These are phyloP conservation scores for Irena cyanogastra DNA, from an alignment of 2,113 vertebrate species.

Conservation along the genomic window DNA sequence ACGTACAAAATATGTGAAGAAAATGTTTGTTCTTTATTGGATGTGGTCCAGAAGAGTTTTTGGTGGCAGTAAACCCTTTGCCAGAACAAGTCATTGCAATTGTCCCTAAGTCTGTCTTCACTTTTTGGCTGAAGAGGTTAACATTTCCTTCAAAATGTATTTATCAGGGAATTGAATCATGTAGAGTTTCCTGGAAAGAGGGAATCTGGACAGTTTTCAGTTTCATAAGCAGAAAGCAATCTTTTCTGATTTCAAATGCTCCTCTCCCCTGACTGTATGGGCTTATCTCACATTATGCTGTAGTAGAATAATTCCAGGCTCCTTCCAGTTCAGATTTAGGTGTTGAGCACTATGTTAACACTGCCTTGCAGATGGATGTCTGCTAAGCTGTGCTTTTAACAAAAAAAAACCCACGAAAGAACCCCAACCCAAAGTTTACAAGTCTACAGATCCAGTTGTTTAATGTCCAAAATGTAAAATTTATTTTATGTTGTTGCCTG, in stretches of 20 bases:
- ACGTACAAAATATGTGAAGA: not conserved
- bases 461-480: not conserved
- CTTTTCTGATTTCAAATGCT: not conserved
- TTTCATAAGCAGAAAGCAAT: not conserved
- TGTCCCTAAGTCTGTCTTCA: not conserved
- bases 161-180: not conserved
- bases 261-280: not conserved
- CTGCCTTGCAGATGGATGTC: not conserved
- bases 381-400: not conserved
- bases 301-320: not conserved
- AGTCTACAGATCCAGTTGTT: not conserved
- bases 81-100: not conserved
- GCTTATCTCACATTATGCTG: fast-evolving
- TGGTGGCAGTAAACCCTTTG: not conserved
- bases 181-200: not conserved
- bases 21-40: not conserved
- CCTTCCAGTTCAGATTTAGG: not conserved
- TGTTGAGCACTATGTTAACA: not conserved
- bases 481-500: not conserved
- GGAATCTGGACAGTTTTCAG: not conserved
- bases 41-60: not conserved
- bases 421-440: not conserved
- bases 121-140: not conserved
- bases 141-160: not conserved
- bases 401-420: not conserved